A percentile compares a stretch with the other conserved stretches of the same genome.
Conservation (phyloP, 2,113 vertebrate genomes). For the Otis tarda region DNA sequence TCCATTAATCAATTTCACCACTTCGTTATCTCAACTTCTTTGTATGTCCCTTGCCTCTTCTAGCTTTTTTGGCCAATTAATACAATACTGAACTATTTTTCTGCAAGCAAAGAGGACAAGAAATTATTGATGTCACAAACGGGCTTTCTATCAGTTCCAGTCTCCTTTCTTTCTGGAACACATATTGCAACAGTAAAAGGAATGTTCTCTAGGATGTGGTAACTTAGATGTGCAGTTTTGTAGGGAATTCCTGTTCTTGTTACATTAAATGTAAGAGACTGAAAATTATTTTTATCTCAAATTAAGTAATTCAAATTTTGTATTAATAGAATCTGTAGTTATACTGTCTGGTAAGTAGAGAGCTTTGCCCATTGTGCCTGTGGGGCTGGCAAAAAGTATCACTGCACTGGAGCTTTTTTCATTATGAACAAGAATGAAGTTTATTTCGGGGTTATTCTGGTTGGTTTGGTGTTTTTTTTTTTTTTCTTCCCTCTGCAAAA, state of each 20-base stretch:
- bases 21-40: not conserved
- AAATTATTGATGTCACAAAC: not conserved
- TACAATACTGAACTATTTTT: not conserved
- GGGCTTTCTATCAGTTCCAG: not conserved
- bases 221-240: not conserved
- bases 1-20: not conserved
- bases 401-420: not conserved
- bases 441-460: not conserved
- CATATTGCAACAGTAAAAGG: not conserved
- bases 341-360: not conserved
- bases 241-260: not conserved
- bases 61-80: not conserved
- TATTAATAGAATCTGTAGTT: conserved; percentile 19
- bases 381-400: not conserved
- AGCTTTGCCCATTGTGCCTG: not conserved
- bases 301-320: conserved; percentile 18
- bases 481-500: not conserved
- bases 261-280: not conserved
- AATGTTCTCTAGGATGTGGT: not conserved
- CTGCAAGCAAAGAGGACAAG: not conserved
- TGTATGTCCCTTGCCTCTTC: not conserved
- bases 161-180: not conserved
- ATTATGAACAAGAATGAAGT: not conserved
- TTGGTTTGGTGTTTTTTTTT: not conserved
- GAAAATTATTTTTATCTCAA: not conserved